Percentiles rank a stretch among this genome's conserved stretches.
phyloP scores from a whole-genome alignment of 2,113 vertebrate genomes.

The Origma solitaria region DNA sequence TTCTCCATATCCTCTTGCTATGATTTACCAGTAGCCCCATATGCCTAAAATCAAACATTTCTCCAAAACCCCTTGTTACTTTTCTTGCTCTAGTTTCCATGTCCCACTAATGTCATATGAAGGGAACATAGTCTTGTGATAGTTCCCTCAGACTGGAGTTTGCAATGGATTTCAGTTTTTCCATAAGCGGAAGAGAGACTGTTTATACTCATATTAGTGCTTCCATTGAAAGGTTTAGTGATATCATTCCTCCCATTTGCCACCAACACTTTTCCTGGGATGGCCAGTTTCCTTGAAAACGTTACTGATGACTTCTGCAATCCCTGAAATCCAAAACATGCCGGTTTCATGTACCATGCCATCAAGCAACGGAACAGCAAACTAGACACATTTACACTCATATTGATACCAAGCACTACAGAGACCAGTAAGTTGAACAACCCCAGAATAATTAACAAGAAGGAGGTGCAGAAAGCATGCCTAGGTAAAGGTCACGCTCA shows the following conservation, averaged over 20 bases:
- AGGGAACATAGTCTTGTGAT: neutral
- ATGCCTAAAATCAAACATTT: neutral
- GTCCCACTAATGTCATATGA: neutral
- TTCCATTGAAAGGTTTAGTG: neutral
- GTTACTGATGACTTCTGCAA: neutral
- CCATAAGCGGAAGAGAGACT: neutral
- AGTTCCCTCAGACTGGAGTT: neutral
- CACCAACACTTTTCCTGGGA: neutral
- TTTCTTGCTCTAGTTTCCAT: neutral
- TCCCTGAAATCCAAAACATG: neutral
- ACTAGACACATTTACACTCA: neutral
- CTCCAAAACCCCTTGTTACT: neutral
- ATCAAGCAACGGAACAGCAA: neutral
- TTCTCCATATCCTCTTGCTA: neutral
- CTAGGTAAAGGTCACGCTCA: neutral
- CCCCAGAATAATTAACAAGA: neutral
- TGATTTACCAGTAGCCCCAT: neutral
- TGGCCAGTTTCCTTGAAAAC: neutral
- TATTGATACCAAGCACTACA: neutral
- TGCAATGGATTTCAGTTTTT: neutral
- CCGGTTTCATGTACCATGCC: neutral
- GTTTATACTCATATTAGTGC: neutral
- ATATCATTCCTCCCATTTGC: neutral
- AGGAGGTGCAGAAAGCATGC: neutral
- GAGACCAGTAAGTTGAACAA: neutral